Evolutionary conservation across 2,888 invertebrate species (phyloP).

Genomic region (Aelia acuminata): DNA sequence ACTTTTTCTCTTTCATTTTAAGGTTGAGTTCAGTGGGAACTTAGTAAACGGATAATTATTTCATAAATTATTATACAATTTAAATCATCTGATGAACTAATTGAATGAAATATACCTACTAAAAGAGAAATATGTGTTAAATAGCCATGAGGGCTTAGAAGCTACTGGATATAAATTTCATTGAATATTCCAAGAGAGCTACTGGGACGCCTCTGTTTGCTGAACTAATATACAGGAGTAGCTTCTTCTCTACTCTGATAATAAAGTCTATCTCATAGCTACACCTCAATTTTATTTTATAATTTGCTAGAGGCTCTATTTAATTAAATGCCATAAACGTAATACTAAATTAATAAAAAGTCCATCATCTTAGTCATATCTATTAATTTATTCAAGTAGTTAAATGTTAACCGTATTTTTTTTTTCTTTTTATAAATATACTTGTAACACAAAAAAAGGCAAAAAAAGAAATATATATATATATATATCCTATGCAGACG

Average conservation of each 20-base stretch:
- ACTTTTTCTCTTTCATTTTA: no score
- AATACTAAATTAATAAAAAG: not conserved
- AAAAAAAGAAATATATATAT: no score
- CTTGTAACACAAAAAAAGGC: no score
- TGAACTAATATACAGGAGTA: not conserved
- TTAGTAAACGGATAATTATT: no score
- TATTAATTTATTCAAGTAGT: no score
- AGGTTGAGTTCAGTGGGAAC: no score
- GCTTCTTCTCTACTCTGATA: not conserved
- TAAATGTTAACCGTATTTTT: no score
- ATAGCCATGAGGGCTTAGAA: not conserved
- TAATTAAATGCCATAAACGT: not conserved
- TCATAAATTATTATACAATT: no score
- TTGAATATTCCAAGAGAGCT: not conserved
- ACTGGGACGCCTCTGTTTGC: not conserved
- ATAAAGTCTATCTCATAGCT: not conserved
- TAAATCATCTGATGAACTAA: not conserved
- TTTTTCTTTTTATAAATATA: no score
- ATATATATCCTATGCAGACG: no score
- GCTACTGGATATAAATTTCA: not conserved
- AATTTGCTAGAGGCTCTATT: not conserved
- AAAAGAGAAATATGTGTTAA: not conserved
- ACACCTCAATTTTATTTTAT: not conserved
- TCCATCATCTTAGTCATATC: not conserved
- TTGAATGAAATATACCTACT: not conserved